Evolutionary conservation across 2,888 invertebrate species (phyloP).

Genomic region (Macrophya annulata): DNA sequence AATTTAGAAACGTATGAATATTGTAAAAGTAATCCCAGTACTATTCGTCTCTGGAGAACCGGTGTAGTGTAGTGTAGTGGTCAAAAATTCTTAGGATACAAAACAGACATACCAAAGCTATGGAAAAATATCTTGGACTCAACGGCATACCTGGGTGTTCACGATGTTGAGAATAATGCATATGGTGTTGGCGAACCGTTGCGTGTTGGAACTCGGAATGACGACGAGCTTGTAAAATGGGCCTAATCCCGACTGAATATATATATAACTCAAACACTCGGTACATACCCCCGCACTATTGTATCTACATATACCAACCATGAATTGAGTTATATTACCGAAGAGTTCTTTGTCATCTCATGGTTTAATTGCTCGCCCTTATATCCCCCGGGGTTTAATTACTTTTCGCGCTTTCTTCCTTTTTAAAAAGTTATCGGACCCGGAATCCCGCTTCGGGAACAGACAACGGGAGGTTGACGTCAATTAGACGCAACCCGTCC

Average conservation of each 20-base stretch:
- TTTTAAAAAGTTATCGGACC: slow-evolving; percentile 49
- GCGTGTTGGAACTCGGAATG: slow-evolving; percentile 53
- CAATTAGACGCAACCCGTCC: slow-evolving; percentile 52
- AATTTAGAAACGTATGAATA: not conserved
- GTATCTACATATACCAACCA: not conserved
- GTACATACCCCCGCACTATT: not conserved
- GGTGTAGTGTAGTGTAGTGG: not conserved
- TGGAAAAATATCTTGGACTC: slow-evolving; percentile 42
- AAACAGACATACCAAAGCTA: slow-evolving; percentile 41
- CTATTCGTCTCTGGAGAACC: not conserved
- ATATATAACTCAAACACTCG: slow-evolving; percentile 29
- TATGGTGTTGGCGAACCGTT: slow-evolving; percentile 50
- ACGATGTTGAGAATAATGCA: slow-evolving; percentile 49
- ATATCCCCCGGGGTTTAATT: slow-evolving; percentile 13
- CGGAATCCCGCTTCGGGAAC: slow-evolving; percentile 38
- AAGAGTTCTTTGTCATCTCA: slow-evolving; percentile 10
- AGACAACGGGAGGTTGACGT: slow-evolving; percentile 53
- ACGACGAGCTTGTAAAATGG: slow-evolving; percentile 35
- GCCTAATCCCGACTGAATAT: slow-evolving; percentile 33
- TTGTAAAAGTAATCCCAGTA: not conserved
- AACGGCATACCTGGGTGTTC: slow-evolving; percentile 45
- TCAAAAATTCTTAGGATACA: slow-evolving; percentile 12
- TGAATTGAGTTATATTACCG: slow-evolving; percentile 45
- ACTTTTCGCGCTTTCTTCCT: slow-evolving; percentile 51
- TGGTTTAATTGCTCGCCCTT: slow-evolving; percentile 25